phyloP scores from a whole-genome alignment of 2,797 vertebrate species.

The Halcyon badia region DNA sequence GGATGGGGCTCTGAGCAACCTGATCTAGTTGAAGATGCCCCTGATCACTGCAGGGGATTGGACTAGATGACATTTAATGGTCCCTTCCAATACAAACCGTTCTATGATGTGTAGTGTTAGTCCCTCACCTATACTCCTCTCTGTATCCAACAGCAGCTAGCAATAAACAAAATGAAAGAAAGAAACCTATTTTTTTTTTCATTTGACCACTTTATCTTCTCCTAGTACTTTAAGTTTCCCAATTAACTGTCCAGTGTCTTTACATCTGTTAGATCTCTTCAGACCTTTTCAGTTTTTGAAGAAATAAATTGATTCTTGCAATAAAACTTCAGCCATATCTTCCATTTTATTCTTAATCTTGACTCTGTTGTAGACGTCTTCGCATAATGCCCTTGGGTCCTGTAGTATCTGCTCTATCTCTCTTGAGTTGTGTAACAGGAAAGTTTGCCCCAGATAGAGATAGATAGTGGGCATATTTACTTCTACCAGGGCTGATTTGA shows the following conservation, averaged over 20 bases:
- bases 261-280: background rate
- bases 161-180: background rate
- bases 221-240: background rate
- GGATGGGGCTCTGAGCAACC: too few species aligned
- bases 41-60: background rate
- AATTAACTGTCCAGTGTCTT: background rate
- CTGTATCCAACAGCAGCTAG: background rate
- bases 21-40: too few species aligned
- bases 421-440: background rate
- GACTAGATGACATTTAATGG: background rate
- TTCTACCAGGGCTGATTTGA: background rate
- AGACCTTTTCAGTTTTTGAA: background rate
- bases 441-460: background rate
- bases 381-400: background rate
- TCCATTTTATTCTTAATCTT: background rate
- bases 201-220: background rate
- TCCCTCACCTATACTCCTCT: background rate
- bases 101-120: background rate
- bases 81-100: background rate
- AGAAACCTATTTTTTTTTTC: background rate
- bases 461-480: background rate
- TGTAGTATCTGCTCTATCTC: background rate
- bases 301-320: background rate
- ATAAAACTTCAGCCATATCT: background rate
- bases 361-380: background rate